Percentiles rank a stretch among this genome's conserved stretches.
phyloP scores from a whole-genome alignment of 2,888 invertebrate species.

The Amiota communis region DNA sequence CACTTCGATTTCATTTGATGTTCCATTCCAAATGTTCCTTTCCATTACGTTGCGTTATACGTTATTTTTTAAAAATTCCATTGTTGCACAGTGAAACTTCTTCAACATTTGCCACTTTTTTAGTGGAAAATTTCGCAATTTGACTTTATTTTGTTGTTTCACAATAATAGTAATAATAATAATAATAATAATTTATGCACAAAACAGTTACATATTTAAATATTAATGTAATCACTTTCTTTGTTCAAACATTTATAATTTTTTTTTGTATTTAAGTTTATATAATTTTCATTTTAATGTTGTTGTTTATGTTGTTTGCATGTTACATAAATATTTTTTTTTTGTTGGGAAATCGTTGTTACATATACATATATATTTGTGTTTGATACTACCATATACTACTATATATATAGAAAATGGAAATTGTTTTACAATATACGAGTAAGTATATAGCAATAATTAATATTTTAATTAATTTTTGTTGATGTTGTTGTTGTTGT shows the following conservation, averaged over 20 bases:
- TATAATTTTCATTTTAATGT: slow-evolving; percentile 9
- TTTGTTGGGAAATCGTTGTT: slow-evolving; percentile 49
- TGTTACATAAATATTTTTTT: slow-evolving; percentile 30
- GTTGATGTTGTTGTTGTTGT: slow-evolving; percentile 24
- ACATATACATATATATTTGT: slow-evolving; percentile 40
- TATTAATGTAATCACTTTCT: slow-evolving; percentile 55
- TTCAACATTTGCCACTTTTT: background rate
- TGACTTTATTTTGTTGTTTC: slow-evolving; percentile 7
- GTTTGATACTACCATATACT: slow-evolving; percentile 19
- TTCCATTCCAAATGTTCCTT: too few relatives aligned
- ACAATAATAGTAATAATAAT: slow-evolving; percentile 53
- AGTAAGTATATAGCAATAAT: slow-evolving; percentile 22
- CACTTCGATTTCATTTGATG: background rate
- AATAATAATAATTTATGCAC: slow-evolving; percentile 42
- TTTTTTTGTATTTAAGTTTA: slow-evolving; percentile 41
- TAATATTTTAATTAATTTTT: slow-evolving; percentile 30
- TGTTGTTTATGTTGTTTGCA: slow-evolving; percentile 26
- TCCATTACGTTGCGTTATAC: too few relatives aligned
- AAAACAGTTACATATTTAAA: slow-evolving; percentile 51
- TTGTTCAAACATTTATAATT: slow-evolving; percentile 46
- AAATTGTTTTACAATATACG: slow-evolving; percentile 40
- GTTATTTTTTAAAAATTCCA: too few relatives aligned
- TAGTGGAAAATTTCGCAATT: slow-evolving; percentile 12
- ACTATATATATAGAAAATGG: slow-evolving; percentile 37
- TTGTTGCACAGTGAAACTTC: too few relatives aligned